A percentile compares a stretch with the other conserved stretches of the same genome.
These are phyloP conservation scores for Lepus oiostolus DNA, from an alignment of 2,797 vertebrate genomes.

Conservation along the genomic window DNA sequence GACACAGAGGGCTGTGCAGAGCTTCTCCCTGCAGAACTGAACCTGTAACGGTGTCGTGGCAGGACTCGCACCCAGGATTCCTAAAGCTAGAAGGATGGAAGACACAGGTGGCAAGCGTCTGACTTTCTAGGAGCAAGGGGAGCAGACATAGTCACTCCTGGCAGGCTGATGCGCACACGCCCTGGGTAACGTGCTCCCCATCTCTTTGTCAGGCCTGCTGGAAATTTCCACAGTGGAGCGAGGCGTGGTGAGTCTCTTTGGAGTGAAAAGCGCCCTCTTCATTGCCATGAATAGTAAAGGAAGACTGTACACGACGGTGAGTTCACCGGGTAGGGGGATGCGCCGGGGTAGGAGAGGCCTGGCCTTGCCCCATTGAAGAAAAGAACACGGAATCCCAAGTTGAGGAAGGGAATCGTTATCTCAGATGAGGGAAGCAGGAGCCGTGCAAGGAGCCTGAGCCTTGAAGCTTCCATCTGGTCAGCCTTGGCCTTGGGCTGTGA, in stretches of 20 bases:
- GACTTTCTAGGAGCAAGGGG: background rate
- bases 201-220: slow-evolving; percentile 92
- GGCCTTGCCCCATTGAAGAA: background rate
- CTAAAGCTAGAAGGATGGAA: background rate
- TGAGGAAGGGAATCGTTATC: background rate
- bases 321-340: slow-evolving; percentile 81
- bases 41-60: background rate
- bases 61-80: background rate
- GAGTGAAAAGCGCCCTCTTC: slow-evolving; percentile 94
- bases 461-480: too few species aligned
- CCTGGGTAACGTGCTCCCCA: background rate
- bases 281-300: slow-evolving; percentile 97
- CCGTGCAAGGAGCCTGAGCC: background rate
- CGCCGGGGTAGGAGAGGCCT: background rate
- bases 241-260: slow-evolving; percentile 96
- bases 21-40: background rate
- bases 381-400: too few species aligned
- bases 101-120: background rate
- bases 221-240: slow-evolving; percentile 97
- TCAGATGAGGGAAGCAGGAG: background rate
- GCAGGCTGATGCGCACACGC: background rate
- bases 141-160: background rate
- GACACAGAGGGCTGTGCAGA: background rate
- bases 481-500: background rate
- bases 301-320: slow-evolving; percentile 96